phyloP scores from a whole-genome alignment of 1,140 invertebrate species.

The Pachypsylla venusta region DNA sequence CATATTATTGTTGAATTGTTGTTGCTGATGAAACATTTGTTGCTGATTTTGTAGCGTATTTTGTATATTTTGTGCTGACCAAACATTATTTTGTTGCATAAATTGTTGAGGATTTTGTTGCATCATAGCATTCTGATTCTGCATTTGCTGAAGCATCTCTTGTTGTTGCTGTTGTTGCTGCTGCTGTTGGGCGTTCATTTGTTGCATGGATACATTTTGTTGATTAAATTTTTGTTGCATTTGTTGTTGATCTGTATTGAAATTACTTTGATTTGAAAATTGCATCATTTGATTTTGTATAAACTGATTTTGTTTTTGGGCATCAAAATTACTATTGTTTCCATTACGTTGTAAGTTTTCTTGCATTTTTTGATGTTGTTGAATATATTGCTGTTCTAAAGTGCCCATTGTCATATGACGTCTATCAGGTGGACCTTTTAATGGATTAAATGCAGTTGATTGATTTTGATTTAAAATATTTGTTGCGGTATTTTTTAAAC shows the following conservation, averaged over 20 bases:
- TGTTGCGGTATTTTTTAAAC: slow-evolving; percentile 7
- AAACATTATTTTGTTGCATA: slow-evolving; percentile 24
- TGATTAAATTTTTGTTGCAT: slow-evolving; percentile 12
- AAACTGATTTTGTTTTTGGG: not conserved
- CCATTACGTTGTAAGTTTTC: not conserved
- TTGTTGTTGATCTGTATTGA: slow-evolving; percentile 8
- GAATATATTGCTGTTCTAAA: slow-evolving; percentile 4
- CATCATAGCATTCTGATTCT: slow-evolving; percentile 32
- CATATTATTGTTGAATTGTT: slow-evolving; percentile 13
- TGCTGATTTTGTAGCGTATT: not conserved
- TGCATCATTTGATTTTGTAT: not conserved
- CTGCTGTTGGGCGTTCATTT: slow-evolving; percentile 19
- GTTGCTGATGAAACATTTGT: slow-evolving; percentile 7
- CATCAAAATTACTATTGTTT: not conserved
- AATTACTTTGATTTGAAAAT: slow-evolving; percentile 7
- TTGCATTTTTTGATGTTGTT: not conserved
- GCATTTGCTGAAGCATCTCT: slow-evolving; percentile 22
- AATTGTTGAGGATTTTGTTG: slow-evolving; percentile 34
- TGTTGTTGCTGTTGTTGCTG: slow-evolving; percentile 21
- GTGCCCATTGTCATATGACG: slow-evolving; percentile 2
- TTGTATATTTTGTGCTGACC: not conserved
- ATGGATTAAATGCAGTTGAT: not conserved
- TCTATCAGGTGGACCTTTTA: slow-evolving; percentile 1
- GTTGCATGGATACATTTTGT: slow-evolving; percentile 16
- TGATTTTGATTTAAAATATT: not conserved